phyloP scores from a whole-genome alignment of 2,797 vertebrate genomes.

The Bryconaethiops microstoma region DNA sequence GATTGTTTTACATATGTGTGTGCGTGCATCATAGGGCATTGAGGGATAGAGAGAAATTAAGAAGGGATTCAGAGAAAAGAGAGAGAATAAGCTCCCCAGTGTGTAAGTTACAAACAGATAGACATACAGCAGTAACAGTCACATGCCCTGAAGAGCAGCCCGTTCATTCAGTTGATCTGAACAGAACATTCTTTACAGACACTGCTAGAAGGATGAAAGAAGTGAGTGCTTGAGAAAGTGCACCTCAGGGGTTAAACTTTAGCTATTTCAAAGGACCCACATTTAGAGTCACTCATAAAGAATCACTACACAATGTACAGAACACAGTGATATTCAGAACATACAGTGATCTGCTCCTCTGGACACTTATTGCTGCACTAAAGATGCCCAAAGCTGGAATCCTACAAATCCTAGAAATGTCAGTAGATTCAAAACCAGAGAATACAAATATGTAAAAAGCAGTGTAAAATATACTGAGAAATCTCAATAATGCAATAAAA shows the following conservation, averaged over 20 bases:
- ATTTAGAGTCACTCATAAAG: neutral
- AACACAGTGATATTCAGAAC: neutral
- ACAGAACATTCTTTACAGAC: conserved; percentile 17
- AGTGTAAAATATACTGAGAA: neutral
- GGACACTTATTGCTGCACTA: neutral
- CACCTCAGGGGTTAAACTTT: conserved; percentile 10
- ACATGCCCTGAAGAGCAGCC: conserved; percentile 31
- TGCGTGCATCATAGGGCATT: neutral
- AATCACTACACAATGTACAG: neutral
- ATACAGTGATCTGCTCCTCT: neutral
- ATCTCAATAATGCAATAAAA: neutral
- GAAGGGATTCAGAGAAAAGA: neutral
- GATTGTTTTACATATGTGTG: neutral
- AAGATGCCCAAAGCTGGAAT: too few relatives aligned
- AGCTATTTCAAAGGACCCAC: neutral
- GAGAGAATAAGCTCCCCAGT: neutral
- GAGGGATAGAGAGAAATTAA: neutral
- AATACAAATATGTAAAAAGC: too few relatives aligned
- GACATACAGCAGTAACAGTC: conserved; percentile 50
- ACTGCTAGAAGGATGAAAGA: conserved; percentile 19
- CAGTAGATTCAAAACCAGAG: too few relatives aligned
- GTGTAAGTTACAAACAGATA: conserved; percentile 19
- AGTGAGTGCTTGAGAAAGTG: conserved; percentile 17
- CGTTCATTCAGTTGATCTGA: conserved; percentile 40
- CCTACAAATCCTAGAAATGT: neutral